Evolutionary conservation across 2,888 invertebrate species (phyloP).

Genomic region (Molorchus minor): DNA sequence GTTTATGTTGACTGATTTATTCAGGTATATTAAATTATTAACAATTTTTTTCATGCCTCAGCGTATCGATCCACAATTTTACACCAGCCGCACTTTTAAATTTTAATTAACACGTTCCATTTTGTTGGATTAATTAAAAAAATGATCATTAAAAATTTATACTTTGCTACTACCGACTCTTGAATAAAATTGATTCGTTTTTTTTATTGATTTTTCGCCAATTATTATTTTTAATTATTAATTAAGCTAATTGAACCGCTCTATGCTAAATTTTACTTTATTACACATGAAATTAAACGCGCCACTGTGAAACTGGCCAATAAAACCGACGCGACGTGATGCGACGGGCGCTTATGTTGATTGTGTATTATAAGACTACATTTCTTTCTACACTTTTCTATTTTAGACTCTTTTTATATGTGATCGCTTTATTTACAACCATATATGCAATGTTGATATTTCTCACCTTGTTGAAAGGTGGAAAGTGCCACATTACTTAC

Average conservation of each 20-base stretch:
- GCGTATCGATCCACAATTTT: slow-evolving; percentile 18
- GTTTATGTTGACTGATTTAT: neutral
- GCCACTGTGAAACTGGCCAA: neutral
- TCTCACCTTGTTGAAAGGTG: no score
- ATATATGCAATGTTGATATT: no score
- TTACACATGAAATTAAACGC: slow-evolving; percentile 19
- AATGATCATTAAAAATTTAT: slow-evolving; percentile 44
- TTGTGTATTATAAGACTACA: no score
- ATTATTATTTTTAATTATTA: slow-evolving; percentile 51
- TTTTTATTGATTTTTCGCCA: slow-evolving; percentile 44
- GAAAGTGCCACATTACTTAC: no score
- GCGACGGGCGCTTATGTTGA: no score
- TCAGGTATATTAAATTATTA: slow-evolving; percentile 32
- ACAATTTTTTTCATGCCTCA: slow-evolving; percentile 15
- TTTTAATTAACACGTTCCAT: slow-evolving; percentile 43
- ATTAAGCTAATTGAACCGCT: slow-evolving; percentile 45
- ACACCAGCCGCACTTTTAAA: slow-evolving; percentile 30
- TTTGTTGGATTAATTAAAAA: slow-evolving; percentile 43
- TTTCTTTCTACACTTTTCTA: no score
- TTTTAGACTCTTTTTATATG: no score
- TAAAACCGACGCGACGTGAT: neutral
- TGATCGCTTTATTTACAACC: no score
- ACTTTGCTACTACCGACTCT: slow-evolving; percentile 36
- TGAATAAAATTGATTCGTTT: slow-evolving; percentile 34
- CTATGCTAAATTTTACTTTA: slow-evolving; percentile 36